phyloP scores from a whole-genome alignment of 2,888 invertebrate species.

The Crossocerus cetratus region DNA sequence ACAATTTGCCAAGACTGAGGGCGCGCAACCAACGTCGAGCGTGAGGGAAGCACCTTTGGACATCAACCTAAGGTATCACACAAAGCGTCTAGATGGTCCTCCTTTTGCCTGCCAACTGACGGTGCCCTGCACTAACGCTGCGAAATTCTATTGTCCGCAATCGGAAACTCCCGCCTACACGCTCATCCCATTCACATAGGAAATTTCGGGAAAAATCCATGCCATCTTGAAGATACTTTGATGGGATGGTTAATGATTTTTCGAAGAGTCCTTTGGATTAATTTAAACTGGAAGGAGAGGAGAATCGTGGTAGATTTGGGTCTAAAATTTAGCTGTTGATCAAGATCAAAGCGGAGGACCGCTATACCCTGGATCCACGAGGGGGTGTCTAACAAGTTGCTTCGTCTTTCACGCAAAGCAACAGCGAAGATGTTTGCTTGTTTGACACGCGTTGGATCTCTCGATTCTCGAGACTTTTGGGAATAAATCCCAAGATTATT shows the following conservation, averaged over 20 bases:
- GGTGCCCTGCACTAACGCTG: slow-evolving; percentile 27
- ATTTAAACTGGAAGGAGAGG: too few relatives aligned
- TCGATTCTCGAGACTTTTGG: too few relatives aligned
- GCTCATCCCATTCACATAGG: too few relatives aligned
- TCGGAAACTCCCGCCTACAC: not conserved
- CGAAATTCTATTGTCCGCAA: slow-evolving; percentile 72
- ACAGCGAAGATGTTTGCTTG: slow-evolving; percentile 68
- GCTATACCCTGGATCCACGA: slow-evolving; percentile 53
- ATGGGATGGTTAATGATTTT: too few relatives aligned
- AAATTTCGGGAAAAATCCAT: too few relatives aligned
- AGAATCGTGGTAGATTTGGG: slow-evolving; percentile 29
- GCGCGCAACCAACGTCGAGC: slow-evolving; percentile 64
- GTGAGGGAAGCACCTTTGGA: slow-evolving; percentile 76
- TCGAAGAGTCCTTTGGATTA: too few relatives aligned
- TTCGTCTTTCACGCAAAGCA: slow-evolving; percentile 65
- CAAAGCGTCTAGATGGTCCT: slow-evolving; percentile 61
- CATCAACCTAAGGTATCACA: slow-evolving; percentile 73
- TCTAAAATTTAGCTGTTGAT: slow-evolving; percentile 74
- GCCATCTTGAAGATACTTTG: too few relatives aligned
- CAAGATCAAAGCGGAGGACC: slow-evolving; percentile 73
- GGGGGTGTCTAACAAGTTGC: slow-evolving; percentile 54
- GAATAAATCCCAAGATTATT: too few relatives aligned
- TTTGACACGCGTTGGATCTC: slow-evolving; percentile 1
- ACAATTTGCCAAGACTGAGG: slow-evolving; percentile 76
- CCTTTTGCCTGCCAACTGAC: slow-evolving; percentile 47